Base-by-base conservation (phyloP, 2,797 vertebrate species). In the Syngnathus acus region DNA sequence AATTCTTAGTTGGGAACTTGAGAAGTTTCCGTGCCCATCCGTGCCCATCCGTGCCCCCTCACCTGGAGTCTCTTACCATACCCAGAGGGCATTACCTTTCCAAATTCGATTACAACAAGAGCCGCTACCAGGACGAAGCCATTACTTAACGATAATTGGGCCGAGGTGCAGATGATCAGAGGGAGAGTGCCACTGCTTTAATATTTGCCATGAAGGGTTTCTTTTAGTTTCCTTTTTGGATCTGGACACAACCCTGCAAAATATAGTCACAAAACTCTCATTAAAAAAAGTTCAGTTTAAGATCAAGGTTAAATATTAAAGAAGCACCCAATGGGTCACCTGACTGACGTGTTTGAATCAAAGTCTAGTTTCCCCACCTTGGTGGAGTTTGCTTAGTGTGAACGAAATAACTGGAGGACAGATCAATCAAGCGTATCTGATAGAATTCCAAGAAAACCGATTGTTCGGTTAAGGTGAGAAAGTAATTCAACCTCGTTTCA, bases 111-210 rank as follows among this genome's bases (percentile, higher is more conserved):
- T 85, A 86, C 75, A 80, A 74, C 67, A 80, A 66, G 72, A 72
- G 73, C 71, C 60, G 80, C 74, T 85, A 78, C 80, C 77, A 73
- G 72, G 77, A 80, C 72, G 78, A 86, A 76, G 81, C 80, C 85
- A 84, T 89, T 87, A 86, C 80, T 84, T 81, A 79, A 68, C 64
- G 67, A 80, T 90, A 91, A 91, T 89, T 90, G 86, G 85, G 59
- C 78, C 70, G 84, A 89, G 89, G 88, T 89, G 90, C 82, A 79
- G 76, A 79, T 84, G 83, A 89, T 85, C 78, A 85, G 81, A 75
- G 74, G 75, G 70, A 70, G 78, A 78, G 84, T 83, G 78, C 74
- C 78, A 79, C 73, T 79, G 75, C 75, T 86, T 85, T 81, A 78
- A 79, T 84, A 80, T 81, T 75, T 73, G 65, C 71, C 62, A 57